phyloP scores from a whole-genome alignment of 35 echinoderm and acorn worm species.

The Apostichopus japonicus region DNA sequence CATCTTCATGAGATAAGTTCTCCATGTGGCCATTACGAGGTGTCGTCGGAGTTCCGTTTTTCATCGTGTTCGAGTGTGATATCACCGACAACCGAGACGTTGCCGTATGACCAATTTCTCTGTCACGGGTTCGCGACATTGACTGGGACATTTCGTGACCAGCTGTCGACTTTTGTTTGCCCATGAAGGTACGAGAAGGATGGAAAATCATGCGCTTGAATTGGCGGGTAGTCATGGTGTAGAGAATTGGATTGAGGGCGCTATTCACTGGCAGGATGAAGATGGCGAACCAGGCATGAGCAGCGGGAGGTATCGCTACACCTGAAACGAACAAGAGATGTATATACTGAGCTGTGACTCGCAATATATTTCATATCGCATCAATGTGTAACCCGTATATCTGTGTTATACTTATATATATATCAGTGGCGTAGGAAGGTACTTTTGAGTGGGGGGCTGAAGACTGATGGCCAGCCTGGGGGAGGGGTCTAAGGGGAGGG shows the following conservation, averaged over 20 bases:
- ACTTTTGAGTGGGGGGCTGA: too few species aligned
- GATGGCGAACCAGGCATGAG: slow-evolving; percentile 93
- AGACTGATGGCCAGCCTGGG: too few species aligned
- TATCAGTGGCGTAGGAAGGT: too few species aligned
- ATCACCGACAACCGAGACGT: slow-evolving; percentile 19
- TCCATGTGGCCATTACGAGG: slow-evolving; percentile 9
- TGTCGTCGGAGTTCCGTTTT: slow-evolving; percentile 55
- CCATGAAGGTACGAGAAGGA: slow-evolving; percentile 31
- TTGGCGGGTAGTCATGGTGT: slow-evolving; percentile 89
- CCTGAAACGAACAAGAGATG: slow-evolving; percentile 51
- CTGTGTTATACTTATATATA: too few species aligned
- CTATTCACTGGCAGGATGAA: slow-evolving; percentile 90
- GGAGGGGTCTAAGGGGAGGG: too few species aligned
- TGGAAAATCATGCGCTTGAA: slow-evolving; percentile 81
- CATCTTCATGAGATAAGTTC: neutral
- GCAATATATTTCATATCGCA: neutral
- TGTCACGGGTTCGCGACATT: slow-evolving; percentile 14
- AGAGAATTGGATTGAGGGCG: slow-evolving; percentile 91
- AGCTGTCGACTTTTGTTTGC: neutral
- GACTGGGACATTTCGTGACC: slow-evolving; percentile 11
- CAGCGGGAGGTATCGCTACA: slow-evolving; percentile 58
- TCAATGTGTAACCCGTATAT: too few species aligned
- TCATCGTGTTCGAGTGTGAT: slow-evolving; percentile 8
- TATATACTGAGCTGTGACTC: neutral
- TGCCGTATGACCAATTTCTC: slow-evolving; percentile 6